Base-by-base conservation (phyloP, 2,797 vertebrate species). In the Chaetophractus vellerosus region DNA sequence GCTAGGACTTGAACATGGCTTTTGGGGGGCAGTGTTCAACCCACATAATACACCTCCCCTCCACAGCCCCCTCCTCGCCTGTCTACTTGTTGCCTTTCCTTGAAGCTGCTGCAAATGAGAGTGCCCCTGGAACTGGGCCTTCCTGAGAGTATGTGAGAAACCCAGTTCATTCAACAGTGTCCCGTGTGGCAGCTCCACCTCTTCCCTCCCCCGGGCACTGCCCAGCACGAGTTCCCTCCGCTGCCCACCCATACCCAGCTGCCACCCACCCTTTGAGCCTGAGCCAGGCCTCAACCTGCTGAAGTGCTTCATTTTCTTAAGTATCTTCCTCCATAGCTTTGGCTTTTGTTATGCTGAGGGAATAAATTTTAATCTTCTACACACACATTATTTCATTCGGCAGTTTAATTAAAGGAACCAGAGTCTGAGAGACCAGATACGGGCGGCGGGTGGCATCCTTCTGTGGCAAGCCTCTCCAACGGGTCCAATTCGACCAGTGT, bases 351-450 rank as follows among this genome's bases (percentile, higher is more conserved):
- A 71, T 63, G 9, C 57, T 12, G 50, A 93, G 57, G 41, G 74
- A 88, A 90, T 83, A 86, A 48, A 36, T 68, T 66, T 76, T 63
- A 91, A 93, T 59, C 78, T 81, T 52, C 36, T 33, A 33, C 64
- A 15, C 12, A n/a, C 14, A 41, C 6, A 52, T 80, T 48, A 93
- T 48, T 95, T 87, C 72, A 95, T 88, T 7, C 6, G 4, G 31
- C 83, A 66, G 89, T 69, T 89, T 87, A 93, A 96, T 80, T 66
- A 94, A 88, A 86, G 79, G 75, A 90, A 36, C 55, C 2, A 68
- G 50, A 24, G 19, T 75, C 68, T 3, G 24, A 90, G 78, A 94
- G 83, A 64, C 45, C 71, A 57, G 86, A 21, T 41, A 23, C 0
- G 5, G 4, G 14, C 5, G 52, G 15, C 15, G 2, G 55, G 19